Evolutionary conservation across 2,113 vertebrate genomes (phyloP).

Genomic region (Albula goreensis): DNA sequence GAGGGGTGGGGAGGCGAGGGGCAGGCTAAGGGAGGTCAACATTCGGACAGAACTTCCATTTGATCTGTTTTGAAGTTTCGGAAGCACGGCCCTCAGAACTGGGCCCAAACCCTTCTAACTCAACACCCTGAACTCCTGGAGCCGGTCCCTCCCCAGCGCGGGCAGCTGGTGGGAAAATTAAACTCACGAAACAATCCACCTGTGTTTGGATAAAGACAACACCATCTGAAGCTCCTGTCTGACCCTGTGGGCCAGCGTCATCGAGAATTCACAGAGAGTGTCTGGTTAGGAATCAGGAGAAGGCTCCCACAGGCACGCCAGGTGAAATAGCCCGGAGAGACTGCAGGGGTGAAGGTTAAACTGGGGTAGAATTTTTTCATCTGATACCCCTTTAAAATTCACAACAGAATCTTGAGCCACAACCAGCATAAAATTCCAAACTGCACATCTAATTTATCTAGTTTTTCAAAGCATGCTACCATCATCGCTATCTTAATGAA

Average conservation of each 20-base stretch:
- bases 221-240: background rate
- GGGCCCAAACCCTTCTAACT: background rate
- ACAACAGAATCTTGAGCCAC: background rate
- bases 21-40: background rate
- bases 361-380: background rate
- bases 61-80: slow-evolving; percentile 1
- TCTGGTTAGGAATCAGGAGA: background rate
- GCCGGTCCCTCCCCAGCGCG: slow-evolving; percentile 11
- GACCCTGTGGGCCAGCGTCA: background rate
- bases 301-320: background rate
- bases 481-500: too few species aligned
- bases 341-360: background rate
- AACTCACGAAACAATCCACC: slow-evolving; percentile 10
- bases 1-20: too few species aligned
- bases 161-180: slow-evolving; percentile 39
- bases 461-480: background rate
- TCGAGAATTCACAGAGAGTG: background rate
- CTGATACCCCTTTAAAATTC: background rate
- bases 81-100: slow-evolving; percentile 1
- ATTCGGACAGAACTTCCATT: background rate
- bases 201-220: background rate
- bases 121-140: background rate
- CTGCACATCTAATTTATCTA: background rate
- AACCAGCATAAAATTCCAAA: background rate
- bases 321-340: background rate